A percentile compares a stretch with the other conserved stretches of the same genome.
phyloP scores from a whole-genome alignment of 2,113 vertebrate genomes.

The Gymnarchus niloticus region DNA sequence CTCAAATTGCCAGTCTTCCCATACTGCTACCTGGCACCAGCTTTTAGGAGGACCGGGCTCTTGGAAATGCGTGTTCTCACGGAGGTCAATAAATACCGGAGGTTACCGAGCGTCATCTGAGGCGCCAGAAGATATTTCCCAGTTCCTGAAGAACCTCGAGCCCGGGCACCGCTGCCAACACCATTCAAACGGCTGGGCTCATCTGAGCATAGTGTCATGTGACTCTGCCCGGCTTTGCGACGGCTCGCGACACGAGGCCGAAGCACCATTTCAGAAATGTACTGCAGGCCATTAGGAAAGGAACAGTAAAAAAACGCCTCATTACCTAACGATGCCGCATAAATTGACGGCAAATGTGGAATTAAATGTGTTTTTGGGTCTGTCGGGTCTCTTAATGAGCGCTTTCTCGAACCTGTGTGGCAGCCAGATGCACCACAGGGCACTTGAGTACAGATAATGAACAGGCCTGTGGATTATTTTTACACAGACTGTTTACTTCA shows the following conservation, averaged over 20 bases:
- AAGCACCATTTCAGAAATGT: slow-evolving; percentile 8
- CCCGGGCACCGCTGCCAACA: not conserved
- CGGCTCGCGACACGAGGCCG: not conserved
- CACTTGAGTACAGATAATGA: slow-evolving; percentile 7
- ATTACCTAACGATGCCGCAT: slow-evolving; percentile 23
- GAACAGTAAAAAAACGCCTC: slow-evolving; percentile 11
- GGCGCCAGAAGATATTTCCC: not conserved
- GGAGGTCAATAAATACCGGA: not conserved
- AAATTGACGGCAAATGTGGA: slow-evolving; percentile 19
- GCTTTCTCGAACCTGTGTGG: not conserved
- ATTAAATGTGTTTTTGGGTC: slow-evolving; percentile 7
- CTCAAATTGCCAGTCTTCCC: slow-evolving; percentile 10
- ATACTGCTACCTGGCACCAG: not conserved
- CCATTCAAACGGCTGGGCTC: not conserved
- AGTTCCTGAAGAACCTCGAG: not conserved
- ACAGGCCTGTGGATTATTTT: not conserved
- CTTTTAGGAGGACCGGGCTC: not conserved
- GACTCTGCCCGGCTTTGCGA: not conserved
- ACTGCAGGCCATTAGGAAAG: not conserved
- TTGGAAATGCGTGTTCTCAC: not conserved
- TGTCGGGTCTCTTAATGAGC: slow-evolving; percentile 1
- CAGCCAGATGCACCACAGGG: not conserved
- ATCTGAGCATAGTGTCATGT: not conserved
- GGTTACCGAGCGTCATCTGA: not conserved
- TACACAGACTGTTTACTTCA: not conserved